A percentile compares a stretch with the other conserved stretches of the same genome.
Evolutionary conservation across 2,797 vertebrate species (phyloP).

Genomic region (Pterois miles): DNA sequence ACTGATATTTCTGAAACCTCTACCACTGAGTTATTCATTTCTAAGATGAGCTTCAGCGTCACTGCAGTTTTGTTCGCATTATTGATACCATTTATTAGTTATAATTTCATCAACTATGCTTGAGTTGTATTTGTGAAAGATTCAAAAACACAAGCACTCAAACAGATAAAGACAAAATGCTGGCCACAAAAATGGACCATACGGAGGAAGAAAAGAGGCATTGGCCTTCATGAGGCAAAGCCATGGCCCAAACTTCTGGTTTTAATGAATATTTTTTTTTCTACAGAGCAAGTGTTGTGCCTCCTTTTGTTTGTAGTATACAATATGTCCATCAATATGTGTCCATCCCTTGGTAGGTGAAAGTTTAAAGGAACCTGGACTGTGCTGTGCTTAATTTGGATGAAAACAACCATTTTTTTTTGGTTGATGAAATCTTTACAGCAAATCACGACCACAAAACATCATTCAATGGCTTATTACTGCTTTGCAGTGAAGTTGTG

Average conservation of each 20-base stretch:
- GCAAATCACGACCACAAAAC: neutral
- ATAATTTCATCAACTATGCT: neutral
- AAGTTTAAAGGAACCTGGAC: neutral
- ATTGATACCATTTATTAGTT: neutral
- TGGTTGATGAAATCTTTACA: neutral
- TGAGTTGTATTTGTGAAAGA: conserved; percentile 1
- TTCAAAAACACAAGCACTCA: neutral
- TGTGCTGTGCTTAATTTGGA: neutral
- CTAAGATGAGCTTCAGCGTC: neutral
- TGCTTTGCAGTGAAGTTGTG: neutral
- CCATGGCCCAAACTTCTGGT: neutral
- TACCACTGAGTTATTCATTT: neutral
- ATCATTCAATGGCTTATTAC: neutral
- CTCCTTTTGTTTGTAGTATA: neutral
- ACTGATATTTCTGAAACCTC: conserved; percentile 31
- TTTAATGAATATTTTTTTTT: neutral
- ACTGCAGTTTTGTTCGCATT: neutral
- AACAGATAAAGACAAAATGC: neutral
- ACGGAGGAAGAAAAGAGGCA: neutral
- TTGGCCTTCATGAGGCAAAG: neutral
- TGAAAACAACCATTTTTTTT: neutral
- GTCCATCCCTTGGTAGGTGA: neutral
- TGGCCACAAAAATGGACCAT: neutral
- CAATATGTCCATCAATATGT: neutral
- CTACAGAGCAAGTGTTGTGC: neutral